Evolutionary conservation across 2,888 invertebrate species (phyloP).

Genomic region (Pinctada fucata): DNA sequence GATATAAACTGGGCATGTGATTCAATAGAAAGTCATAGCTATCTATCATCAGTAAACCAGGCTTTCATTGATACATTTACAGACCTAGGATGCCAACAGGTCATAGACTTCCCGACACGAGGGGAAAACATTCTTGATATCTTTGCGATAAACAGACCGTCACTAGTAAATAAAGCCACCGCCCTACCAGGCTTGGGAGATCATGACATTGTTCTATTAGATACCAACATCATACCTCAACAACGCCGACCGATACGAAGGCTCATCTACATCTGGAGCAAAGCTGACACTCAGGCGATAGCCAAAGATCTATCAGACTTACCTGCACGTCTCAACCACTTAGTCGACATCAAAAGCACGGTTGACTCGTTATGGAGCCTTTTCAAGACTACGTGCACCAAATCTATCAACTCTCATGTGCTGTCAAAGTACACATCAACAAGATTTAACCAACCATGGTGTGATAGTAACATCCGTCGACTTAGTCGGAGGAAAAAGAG

Average conservation of each 20-base stretch:
- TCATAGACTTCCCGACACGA: conserved; percentile 28
- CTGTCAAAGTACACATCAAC: no score
- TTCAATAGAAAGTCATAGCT: no score
- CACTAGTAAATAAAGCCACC: background rate
- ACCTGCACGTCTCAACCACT: no score
- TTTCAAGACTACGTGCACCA: no score
- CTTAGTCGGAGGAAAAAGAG: background rate
- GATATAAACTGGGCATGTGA: conserved; percentile 6
- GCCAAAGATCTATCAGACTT: no score
- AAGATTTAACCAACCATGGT: background rate
- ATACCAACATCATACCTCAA: no score
- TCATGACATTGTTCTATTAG: conserved; percentile 1
- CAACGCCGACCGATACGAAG: background rate
- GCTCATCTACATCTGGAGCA: no score
- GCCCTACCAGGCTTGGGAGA: conserved; percentile 7
- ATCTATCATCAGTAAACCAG: background rate
- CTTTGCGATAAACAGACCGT: conserved; percentile 19
- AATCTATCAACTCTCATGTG: no score
- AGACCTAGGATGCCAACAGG: conserved; percentile 15
- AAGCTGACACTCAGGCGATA: no score
- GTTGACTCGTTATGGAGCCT: no score
- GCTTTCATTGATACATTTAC: background rate
- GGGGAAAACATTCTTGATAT: conserved; percentile 31
- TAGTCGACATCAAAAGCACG: no score
- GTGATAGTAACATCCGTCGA: background rate